phyloP scores from a whole-genome alignment of 2,113 vertebrate species.

The Megalops atlanticus region DNA sequence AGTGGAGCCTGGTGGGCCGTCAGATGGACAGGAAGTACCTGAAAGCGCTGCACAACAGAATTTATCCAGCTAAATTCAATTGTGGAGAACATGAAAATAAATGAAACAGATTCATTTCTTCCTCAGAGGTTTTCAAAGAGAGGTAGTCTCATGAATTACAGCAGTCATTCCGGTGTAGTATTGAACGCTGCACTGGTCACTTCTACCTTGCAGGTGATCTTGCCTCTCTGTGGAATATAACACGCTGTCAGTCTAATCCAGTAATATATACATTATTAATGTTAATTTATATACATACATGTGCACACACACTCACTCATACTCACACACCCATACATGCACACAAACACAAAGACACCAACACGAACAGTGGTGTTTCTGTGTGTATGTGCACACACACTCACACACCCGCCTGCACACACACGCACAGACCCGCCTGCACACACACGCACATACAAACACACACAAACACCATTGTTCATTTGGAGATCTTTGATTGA shows the following conservation, averaged over 20 bases:
- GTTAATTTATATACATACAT: too few relatives aligned
- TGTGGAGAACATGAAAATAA: not conserved
- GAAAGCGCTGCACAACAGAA: not conserved
- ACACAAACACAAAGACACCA: conserved; percentile 11
- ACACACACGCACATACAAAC: not conserved
- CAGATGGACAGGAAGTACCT: not conserved
- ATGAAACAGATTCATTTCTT: not conserved
- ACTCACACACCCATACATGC: not conserved
- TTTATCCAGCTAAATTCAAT: not conserved
- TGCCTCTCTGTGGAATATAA: too few relatives aligned
- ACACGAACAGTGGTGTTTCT: too few relatives aligned
- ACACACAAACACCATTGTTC: conserved; percentile 34
- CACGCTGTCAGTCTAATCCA: too few relatives aligned
- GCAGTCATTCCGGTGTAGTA: too few relatives aligned
- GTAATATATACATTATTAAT: too few relatives aligned
- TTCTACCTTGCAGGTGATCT: too few relatives aligned
- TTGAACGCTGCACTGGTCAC: too few relatives aligned
- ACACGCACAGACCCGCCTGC: conserved; percentile 7
- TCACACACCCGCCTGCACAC: conserved; percentile 1
- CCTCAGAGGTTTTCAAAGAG: not conserved
- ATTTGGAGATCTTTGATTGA: not conserved
- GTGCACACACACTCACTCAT: not conserved
- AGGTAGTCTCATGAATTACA: too few relatives aligned
- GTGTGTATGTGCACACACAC: not conserved
- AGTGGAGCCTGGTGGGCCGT: not conserved